These are phyloP conservation scores for Typhlichthys subterraneus DNA, from an alignment of 2,797 vertebrate genomes.

Conservation along the genomic window DNA sequence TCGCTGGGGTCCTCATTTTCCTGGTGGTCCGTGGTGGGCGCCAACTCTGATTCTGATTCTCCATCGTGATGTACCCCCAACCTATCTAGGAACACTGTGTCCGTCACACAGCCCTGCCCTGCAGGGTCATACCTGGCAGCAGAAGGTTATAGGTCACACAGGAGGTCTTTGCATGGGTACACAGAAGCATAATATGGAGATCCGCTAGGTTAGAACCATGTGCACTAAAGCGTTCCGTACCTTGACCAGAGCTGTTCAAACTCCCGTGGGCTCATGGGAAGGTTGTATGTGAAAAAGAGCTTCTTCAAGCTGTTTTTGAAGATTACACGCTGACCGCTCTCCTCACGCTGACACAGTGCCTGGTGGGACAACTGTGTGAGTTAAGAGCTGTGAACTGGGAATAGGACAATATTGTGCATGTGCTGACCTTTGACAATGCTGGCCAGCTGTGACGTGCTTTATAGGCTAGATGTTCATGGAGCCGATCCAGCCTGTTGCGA, in stretches of 20 bases:
- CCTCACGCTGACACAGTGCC: slow-evolving; percentile 28
- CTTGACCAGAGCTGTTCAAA: slow-evolving; percentile 47
- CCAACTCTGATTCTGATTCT: neutral
- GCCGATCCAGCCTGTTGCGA: slow-evolving; percentile 29
- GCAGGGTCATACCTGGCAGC: slow-evolving; percentile 36
- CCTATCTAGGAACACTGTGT: slow-evolving; percentile 33
- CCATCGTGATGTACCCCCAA: slow-evolving; percentile 17
- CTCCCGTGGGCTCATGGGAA: slow-evolving; percentile 23
- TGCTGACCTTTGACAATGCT: slow-evolving; percentile 43
- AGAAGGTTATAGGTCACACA: neutral
- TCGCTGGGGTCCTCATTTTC: neutral
- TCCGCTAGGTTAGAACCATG: neutral
- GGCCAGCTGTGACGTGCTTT: slow-evolving; percentile 36
- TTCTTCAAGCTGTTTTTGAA: slow-evolving; percentile 32
- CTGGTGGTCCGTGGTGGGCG: neutral
- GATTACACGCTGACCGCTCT: slow-evolving; percentile 15
- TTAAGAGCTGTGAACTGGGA: too few species aligned
- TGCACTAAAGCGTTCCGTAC: slow-evolving; percentile 16
- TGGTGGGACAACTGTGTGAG: neutral
- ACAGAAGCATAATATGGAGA: neutral
- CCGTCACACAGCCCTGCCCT: slow-evolving; percentile 16
- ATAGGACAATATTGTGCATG: neutral
- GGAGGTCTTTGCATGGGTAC: neutral
- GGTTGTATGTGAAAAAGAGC: slow-evolving; percentile 36
- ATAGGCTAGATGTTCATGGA: slow-evolving; percentile 37